Base-by-base conservation (phyloP, 2,113 vertebrate genomes). In the Balaenoptera acutorostrata region DNA sequence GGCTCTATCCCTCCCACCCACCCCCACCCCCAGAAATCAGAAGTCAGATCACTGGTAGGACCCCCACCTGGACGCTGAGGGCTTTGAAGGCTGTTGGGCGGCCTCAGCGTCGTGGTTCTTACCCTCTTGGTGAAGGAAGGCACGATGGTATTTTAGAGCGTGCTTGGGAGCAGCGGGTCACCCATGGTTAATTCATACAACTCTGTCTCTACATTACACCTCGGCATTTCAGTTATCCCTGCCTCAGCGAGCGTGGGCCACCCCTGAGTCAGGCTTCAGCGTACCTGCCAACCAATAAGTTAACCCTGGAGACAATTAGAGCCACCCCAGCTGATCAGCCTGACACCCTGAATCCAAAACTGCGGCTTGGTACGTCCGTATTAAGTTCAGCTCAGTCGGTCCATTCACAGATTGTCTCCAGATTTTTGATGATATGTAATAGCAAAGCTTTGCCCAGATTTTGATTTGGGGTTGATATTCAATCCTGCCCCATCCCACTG, bases 301-400 rank as follows among this genome's bases (percentile, higher is more conserved):
- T 57, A 2, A 44, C 41, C 9, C 29, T 29, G 4, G 44, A 25
- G 92, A 57, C n/a, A 36, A 39, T 46, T 1, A 41, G 39, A 25
- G 21, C 39, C 29, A 0, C 29, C 33, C 21, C 64, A 8, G 17
- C 11, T 1, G 21, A 18, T 8, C 9, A 21, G 31, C n/a, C 36
- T 41, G 6, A 59, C 52, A 27, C 39, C 78, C 10, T 2, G 20
- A 12, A 55, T 39, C 44, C 59, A n/a, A 52, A n/a, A 6, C 25
- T 2, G 18, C 21, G 0, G 0, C 23, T 23, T 3, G 46, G 36
- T 17, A 9, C 2, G 1, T 1, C 13, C 5, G 1, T 10, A 6
- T 25, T 29, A 36, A 36, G 20, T 31, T 33, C 17, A 9, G 33
- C 57, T n/a, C 25, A 0, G 46, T 25, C 0, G 11, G 29, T 12